Evolutionary conservation across 2,113 vertebrate genomes (phyloP).

Genomic region (Barbus barbus): DNA sequence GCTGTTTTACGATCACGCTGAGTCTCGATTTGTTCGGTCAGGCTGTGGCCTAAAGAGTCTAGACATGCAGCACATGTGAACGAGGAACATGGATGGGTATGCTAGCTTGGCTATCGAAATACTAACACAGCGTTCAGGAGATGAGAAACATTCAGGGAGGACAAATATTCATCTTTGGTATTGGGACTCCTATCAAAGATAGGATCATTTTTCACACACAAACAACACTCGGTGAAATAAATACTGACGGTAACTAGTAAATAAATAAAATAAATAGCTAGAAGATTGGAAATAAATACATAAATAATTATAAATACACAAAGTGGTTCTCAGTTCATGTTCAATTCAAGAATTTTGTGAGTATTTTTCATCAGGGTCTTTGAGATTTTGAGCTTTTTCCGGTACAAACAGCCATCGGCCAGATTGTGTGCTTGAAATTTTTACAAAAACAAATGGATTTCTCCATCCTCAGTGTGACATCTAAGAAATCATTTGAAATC

Average conservation of each 20-base stretch:
- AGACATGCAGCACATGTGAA: conserved; percentile 42
- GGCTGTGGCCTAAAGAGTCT: conserved; percentile 40
- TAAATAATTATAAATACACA: conserved; percentile 58
- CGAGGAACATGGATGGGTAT: background rate
- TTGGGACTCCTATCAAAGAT: conserved; percentile 80
- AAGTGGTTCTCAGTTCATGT: conserved; percentile 33
- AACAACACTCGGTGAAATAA: conserved; percentile 79
- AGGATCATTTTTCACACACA: conserved; percentile 75
- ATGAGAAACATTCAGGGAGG: conserved; percentile 74
- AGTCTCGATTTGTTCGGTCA: conserved; percentile 35
- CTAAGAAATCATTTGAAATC: conserved; percentile 40
- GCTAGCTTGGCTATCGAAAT: conserved; percentile 30
- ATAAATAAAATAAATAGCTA: conserved; percentile 76
- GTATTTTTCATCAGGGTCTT: conserved; percentile 21
- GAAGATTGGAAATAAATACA: conserved; percentile 80
- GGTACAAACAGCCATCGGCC: conserved; percentile 58
- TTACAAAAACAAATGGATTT: conserved; percentile 74
- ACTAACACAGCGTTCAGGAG: conserved; percentile 59
- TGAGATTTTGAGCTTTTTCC: conserved; percentile 23
- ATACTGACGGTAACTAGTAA: conserved; percentile 76
- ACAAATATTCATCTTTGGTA: conserved; percentile 82
- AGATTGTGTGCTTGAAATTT: conserved; percentile 78
- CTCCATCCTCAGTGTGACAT: conserved; percentile 64
- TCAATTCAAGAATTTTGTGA: conserved; percentile 31
- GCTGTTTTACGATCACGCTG: conserved; percentile 9